These are phyloP conservation scores for Tetranychus piercei DNA, from an alignment of 2,888 invertebrate species.

Conservation along the genomic window DNA sequence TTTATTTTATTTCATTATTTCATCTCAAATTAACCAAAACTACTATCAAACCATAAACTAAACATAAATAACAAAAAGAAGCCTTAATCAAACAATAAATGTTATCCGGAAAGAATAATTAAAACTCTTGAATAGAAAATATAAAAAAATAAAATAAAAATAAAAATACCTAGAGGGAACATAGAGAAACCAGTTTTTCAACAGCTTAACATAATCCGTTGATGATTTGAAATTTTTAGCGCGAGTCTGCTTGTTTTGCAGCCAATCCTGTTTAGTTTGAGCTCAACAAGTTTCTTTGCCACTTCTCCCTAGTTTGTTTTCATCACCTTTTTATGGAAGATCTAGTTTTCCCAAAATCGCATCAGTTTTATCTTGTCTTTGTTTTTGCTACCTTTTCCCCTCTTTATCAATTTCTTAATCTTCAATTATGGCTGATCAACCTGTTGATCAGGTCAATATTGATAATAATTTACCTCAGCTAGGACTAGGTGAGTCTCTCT, in stretches of 20 bases:
- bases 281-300: too few relatives aligned
- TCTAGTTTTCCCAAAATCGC: neutral
- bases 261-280: neutral
- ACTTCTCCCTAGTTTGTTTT: neutral
- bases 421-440: constrained; percentile 7
- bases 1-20: too few relatives aligned
- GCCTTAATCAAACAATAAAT: too few relatives aligned
- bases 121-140: too few relatives aligned
- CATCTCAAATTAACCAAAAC: too few relatives aligned
- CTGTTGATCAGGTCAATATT: neutral
- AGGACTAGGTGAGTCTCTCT: neutral
- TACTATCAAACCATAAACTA: too few relatives aligned
- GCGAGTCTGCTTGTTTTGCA: neutral
- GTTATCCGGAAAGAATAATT: too few relatives aligned
- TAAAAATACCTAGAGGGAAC: too few relatives aligned
- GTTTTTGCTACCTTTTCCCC: neutral
- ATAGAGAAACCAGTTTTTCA: too few relatives aligned
- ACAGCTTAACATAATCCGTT: neutral
- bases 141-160: too few relatives aligned
- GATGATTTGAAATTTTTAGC: neutral
- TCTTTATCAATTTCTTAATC: neutral
- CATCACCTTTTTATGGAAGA: neutral
- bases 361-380: neutral
- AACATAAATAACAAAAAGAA: too few relatives aligned
- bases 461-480: neutral